Evolutionary conservation across 2,888 invertebrate genomes (phyloP).

Genomic region (Plagodis pulveraria): DNA sequence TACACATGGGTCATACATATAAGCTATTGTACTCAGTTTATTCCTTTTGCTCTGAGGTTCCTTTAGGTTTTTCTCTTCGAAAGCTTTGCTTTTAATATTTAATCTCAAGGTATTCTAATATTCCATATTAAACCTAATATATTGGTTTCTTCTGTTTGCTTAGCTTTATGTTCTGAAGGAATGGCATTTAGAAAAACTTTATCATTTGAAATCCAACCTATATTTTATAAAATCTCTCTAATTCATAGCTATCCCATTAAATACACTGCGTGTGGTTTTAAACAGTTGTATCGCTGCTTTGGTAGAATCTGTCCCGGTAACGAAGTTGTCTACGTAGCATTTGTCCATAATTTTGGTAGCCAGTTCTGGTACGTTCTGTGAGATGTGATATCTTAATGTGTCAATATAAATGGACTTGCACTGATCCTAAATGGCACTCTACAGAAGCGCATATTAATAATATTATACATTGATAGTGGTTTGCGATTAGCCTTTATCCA

Average conservation of each 20-base stretch:
- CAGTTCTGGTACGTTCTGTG: not conserved
- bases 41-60: constrained; percentile 14
- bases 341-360: not conserved
- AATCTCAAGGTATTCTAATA: constrained; percentile 1
- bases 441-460: constrained; percentile 22
- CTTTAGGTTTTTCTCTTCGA: constrained; percentile 2
- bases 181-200: not conserved
- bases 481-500: constrained; percentile 32
- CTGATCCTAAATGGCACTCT: constrained; percentile 21
- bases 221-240: no score
- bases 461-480: constrained; percentile 10
- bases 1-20: constrained; percentile 33
- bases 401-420: constrained; percentile 23
- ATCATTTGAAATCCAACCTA: constrained; percentile 11
- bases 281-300: not conserved
- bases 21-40: constrained; percentile 20
- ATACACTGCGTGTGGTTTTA: not conserved
- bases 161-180: not conserved
- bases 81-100: not conserved
- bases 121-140: constrained; percentile 5
- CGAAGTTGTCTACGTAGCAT: constrained; percentile 10
- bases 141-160: not conserved
- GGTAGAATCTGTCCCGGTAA: not conserved
- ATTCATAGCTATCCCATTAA: constrained; percentile 6
- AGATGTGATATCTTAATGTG: constrained; percentile 2